phyloP scores from a whole-genome alignment of 1,140 invertebrate species.

The Apis mellifera region Amel_HAv3.1 CM009936.2:16963001-16963500 shows the following conservation, averaged over 20 bases:
- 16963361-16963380: conserved; percentile 56
- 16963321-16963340: conserved; percentile 76
- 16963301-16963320: conserved; percentile 74
- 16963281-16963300: conserved; percentile 77
- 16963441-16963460: conserved; percentile 33
- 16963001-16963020: not conserved
- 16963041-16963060: conserved; percentile 7
- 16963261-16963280: conserved; percentile 72
- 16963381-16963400: conserved; percentile 47
- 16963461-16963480: not conserved
- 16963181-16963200: conserved; percentile 64
- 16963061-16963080: conserved; percentile 59
- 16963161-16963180: not conserved
- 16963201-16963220: conserved; percentile 59
- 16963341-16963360: conserved; percentile 55
- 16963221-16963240: conserved; percentile 53
- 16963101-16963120: not conserved
- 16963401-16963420: conserved; percentile 5
- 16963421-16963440: conserved; percentile 53
- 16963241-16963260: conserved; percentile 67
- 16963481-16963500: not conserved
- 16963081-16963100: conserved; percentile 37
- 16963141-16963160: not conserved
- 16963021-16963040: not conserved
- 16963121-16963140: not conserved